Evolutionary conservation across 2,113 vertebrate genomes (phyloP).

Genomic region (Stegastes partitus): DNA sequence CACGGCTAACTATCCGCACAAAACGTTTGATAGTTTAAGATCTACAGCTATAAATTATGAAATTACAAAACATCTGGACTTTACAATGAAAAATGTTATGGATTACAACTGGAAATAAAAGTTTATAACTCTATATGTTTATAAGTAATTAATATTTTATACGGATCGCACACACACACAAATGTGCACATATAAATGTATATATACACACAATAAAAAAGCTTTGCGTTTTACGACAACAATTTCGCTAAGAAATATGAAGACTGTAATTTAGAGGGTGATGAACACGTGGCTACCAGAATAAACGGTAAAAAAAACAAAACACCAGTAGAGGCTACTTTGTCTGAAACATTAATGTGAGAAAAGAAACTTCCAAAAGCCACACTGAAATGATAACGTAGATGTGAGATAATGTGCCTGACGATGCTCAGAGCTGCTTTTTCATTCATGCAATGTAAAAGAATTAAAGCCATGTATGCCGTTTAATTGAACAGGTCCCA

Average conservation of each 20-base stretch:
- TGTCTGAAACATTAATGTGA: constrained; percentile 28
- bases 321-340: constrained; percentile 16
- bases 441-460: constrained; percentile 1
- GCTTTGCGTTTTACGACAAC: constrained; percentile 46
- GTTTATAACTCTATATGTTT: constrained; percentile 31
- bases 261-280: constrained; percentile 53
- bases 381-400: neutral
- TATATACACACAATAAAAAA: constrained; percentile 27
- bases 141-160: constrained; percentile 42
- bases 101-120: constrained; percentile 19
- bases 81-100: constrained; percentile 20
- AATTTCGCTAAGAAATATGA: constrained; percentile 40
- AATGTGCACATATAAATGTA: neutral
- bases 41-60: constrained; percentile 55
- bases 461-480: constrained; percentile 16
- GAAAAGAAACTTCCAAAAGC: neutral
- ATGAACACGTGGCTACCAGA: constrained; percentile 53
- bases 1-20: constrained; percentile 45
- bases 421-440: constrained; percentile 20
- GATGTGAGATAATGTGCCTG: constrained; percentile 22
- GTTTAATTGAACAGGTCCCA: constrained; percentile 41
- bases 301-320: constrained; percentile 59
- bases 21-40: constrained; percentile 60
- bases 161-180: neutral
- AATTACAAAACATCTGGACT: constrained; percentile 54